These are phyloP conservation scores for Mimachlamys varia DNA, from an alignment of 2,888 invertebrate genomes.

Conservation along the genomic window DNA sequence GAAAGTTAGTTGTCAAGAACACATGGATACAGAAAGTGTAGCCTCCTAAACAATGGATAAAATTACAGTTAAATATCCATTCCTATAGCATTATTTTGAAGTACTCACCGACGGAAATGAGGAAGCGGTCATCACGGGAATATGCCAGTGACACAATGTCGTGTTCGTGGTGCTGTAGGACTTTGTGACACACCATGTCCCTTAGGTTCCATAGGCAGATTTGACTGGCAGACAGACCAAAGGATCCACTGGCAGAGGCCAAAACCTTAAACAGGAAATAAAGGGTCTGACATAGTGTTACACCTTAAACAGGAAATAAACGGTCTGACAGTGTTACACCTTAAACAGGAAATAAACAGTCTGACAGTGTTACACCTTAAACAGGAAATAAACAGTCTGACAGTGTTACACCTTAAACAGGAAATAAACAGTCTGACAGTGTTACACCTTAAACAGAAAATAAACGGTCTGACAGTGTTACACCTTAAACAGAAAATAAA, in stretches of 20 bases:
- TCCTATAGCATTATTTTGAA: no score
- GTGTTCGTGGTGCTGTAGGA: conserved; percentile 74
- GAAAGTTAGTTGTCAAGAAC: neutral
- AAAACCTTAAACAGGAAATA: conserved; percentile 67
- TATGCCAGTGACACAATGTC: conserved; percentile 76
- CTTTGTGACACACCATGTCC: conserved; percentile 69
- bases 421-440: neutral
- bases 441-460: conserved; percentile 63
- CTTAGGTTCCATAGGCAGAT: conserved; percentile 79
- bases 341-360: conserved; percentile 54
- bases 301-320: conserved; percentile 54
- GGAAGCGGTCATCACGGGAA: conserved; percentile 79
- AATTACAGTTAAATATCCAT: no score
- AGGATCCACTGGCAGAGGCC: conserved; percentile 78
- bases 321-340: conserved; percentile 54
- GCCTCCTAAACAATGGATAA: no score
- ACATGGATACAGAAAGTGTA: neutral
- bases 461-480: neutral
- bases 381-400: conserved; percentile 18
- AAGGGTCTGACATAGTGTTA: neutral
- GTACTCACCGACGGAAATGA: conserved; percentile 78
- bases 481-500: conserved; percentile 63
- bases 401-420: conserved; percentile 63
- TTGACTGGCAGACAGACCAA: conserved; percentile 73
- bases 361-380: conserved; percentile 63